A percentile compares a stretch with the other conserved stretches of the same genome.
Conservation (phyloP, 2,888 invertebrate genomes). For the Cetonia aurata region DNA sequence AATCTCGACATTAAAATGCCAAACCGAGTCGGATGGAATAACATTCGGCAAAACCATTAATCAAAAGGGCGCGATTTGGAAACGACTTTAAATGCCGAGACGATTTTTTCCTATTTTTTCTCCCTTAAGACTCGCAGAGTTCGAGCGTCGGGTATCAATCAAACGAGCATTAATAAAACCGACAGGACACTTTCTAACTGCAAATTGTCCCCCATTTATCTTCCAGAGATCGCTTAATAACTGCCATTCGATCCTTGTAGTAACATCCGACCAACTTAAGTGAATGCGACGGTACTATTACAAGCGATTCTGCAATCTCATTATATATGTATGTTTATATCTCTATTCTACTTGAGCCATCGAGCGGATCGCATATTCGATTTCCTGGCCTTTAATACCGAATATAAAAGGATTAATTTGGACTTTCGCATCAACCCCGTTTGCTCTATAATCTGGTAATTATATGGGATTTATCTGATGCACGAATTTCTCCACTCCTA, state of each 20-base stretch:
- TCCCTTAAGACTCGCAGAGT: slow-evolving; percentile 11
- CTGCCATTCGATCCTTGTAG: slow-evolving; percentile 33
- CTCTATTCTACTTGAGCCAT: too few relatives aligned
- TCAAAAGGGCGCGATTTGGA: slow-evolving; percentile 51
- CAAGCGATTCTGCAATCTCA: too few relatives aligned
- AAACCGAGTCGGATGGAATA: slow-evolving; percentile 44
- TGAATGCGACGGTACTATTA: too few relatives aligned
- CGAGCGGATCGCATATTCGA: too few relatives aligned
- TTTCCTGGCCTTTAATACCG: too few relatives aligned
- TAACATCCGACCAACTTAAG: slow-evolving; percentile 13
- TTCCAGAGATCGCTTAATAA: slow-evolving; percentile 40
- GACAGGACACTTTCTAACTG: slow-evolving; percentile 53
- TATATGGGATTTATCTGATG: too few relatives aligned
- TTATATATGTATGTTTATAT: too few relatives aligned
- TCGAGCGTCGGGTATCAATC: slow-evolving; percentile 49
- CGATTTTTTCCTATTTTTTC: slow-evolving; percentile 35
- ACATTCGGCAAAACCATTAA: slow-evolving; percentile 53
- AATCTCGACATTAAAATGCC: slow-evolving; percentile 32
- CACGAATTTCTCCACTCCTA: too few relatives aligned
- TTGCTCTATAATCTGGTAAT: too few relatives aligned
- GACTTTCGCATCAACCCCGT: too few relatives aligned
- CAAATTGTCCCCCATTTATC: slow-evolving; percentile 55
- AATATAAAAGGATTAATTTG: too few relatives aligned
- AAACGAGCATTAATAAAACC: slow-evolving; percentile 55
- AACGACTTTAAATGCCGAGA: slow-evolving; percentile 47